Evolutionary conservation across 2,797 vertebrate genomes (phyloP).

Genomic region (Pseudomugil gertrudae): DNA sequence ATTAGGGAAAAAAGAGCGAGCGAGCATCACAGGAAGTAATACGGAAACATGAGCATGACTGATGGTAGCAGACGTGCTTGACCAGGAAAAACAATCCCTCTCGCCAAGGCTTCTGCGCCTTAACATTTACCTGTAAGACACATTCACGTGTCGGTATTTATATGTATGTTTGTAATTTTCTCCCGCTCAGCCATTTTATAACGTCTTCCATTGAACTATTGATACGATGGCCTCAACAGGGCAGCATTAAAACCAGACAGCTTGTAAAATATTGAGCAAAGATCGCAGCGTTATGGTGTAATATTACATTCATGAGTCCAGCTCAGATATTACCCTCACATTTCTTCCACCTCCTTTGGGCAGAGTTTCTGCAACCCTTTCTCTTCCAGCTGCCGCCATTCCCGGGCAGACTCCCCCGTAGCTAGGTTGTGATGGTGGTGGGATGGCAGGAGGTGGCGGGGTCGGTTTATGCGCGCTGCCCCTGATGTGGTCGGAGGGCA

Average conservation of each 20-base stretch:
- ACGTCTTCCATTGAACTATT: slow-evolving; percentile 48
- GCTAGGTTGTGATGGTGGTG: slow-evolving; percentile 57
- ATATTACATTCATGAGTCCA: slow-evolving; percentile 74
- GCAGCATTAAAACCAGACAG: slow-evolving; percentile 58
- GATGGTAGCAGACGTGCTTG: slow-evolving; percentile 58
- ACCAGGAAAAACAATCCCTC: slow-evolving; percentile 54
- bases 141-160: slow-evolving; percentile 27
- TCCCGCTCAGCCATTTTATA: slow-evolving; percentile 37
- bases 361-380: slow-evolving; percentile 49
- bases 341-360: slow-evolving; percentile 74
- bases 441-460: slow-evolving; percentile 36
- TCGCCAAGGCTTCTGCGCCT: slow-evolving; percentile 30
- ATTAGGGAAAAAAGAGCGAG: slow-evolving; percentile 68
- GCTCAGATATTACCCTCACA: slow-evolving; percentile 75
- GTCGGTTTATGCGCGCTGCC: slow-evolving; percentile 28
- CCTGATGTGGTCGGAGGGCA: slow-evolving; percentile 56
- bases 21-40: slow-evolving; percentile 67
- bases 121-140: slow-evolving; percentile 50
- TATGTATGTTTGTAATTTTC: slow-evolving; percentile 57
- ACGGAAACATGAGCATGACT: slow-evolving; percentile 66
- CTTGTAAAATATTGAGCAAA: slow-evolving; percentile 73
- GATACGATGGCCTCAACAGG: slow-evolving; percentile 52
- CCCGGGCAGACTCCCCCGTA: slow-evolving; percentile 61
- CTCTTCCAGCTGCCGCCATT: slow-evolving; percentile 41
- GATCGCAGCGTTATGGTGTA: slow-evolving; percentile 47